Conservation (phyloP, 2,113 vertebrate species). For the Redunca redunca region DNA sequence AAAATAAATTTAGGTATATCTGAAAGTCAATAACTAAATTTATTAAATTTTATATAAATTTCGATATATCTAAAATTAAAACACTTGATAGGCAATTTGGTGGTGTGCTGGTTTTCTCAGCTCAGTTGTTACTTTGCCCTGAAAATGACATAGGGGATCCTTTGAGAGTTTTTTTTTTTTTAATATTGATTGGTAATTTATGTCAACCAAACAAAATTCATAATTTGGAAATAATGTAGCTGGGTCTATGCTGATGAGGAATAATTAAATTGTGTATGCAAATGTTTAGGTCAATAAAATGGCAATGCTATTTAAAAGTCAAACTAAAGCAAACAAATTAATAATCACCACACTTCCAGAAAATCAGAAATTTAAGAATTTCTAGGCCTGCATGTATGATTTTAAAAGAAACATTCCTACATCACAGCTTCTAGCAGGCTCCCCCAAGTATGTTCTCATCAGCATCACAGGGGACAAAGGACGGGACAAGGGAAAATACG, state of each 20-base stretch:
- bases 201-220: neutral
- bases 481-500: too few relatives aligned
- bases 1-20: neutral
- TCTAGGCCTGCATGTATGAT: neutral
- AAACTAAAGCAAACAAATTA: neutral
- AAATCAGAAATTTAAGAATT: neutral
- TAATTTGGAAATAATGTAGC: conserved; percentile 3
- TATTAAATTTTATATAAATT: neutral
- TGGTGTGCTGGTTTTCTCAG: neutral
- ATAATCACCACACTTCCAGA: neutral
- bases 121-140: neutral
- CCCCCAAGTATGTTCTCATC: neutral
- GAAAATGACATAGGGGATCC: neutral
- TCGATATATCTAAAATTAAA: neutral
- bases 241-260: neutral
- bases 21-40: neutral
- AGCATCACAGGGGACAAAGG: neutral
- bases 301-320: neutral
- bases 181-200: neutral
- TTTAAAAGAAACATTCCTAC: neutral
- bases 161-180: neutral
- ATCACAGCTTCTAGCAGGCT: neutral
- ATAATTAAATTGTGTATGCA: neutral
- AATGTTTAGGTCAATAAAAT: neutral
- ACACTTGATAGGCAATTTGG: neutral